phyloP scores from a whole-genome alignment of 2,113 vertebrate genomes.

The Empidonax traillii region DNA sequence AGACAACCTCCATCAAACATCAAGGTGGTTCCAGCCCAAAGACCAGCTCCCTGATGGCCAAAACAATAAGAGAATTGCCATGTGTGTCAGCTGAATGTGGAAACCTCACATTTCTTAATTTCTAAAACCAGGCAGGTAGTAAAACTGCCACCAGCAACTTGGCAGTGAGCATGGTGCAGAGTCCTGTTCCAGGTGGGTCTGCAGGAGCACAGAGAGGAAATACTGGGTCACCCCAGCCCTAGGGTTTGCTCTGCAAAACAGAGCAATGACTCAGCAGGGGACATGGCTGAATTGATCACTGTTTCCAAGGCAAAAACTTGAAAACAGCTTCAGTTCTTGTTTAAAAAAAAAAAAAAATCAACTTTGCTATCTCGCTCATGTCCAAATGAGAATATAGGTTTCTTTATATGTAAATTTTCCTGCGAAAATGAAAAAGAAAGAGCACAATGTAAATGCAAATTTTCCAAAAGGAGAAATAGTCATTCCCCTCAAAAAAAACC shows the following conservation, averaged over 20 bases:
- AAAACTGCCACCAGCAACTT: neutral
- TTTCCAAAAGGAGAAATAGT: neutral
- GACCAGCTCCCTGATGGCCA: neutral
- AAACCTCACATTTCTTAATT: neutral
- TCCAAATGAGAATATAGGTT: neutral
- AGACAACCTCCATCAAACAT: neutral
- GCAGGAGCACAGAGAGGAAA: neutral
- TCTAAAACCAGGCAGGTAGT: neutral
- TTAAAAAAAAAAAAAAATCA: neutral
- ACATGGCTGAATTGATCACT: neutral
- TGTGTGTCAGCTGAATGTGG: neutral
- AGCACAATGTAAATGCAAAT: neutral
- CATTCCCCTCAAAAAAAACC: neutral
- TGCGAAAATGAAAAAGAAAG: neutral
- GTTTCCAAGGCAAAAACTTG: neutral
- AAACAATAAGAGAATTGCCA: neutral
- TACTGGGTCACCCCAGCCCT: neutral
- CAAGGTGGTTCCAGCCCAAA: neutral
- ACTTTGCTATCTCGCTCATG: neutral
- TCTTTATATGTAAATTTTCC: neutral
- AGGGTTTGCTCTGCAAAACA: neutral
- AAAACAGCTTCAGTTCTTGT: neutral
- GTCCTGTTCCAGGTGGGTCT: neutral
- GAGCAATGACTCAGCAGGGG: neutral
- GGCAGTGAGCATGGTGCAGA: neutral